Conservation (phyloP, 2,113 vertebrate species). For the Dasyprocta punctata region DNA sequence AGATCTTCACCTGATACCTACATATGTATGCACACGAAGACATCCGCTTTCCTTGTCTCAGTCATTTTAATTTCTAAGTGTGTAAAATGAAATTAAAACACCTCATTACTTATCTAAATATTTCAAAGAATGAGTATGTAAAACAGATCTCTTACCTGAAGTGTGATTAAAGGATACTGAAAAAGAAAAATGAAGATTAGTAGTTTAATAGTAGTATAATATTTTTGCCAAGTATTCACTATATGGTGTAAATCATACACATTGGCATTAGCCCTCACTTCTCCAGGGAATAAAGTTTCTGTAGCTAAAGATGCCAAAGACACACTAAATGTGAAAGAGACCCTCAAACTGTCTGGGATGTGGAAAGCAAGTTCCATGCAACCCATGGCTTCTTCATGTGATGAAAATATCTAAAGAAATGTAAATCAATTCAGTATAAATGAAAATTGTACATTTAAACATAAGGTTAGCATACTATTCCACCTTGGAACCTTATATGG, state of each 20-base stretch:
- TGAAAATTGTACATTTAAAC: neutral
- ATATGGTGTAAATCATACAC: neutral
- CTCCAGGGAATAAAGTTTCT: neutral
- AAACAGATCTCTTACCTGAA: conserved; percentile 74
- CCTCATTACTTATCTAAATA: neutral
- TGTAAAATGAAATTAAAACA: neutral
- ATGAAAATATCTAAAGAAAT: neutral
- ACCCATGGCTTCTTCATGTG: neutral
- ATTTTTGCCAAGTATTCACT: neutral
- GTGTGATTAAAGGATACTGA: conserved; percentile 73
- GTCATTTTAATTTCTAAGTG: conserved; percentile 22
- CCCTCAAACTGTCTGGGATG: neutral
- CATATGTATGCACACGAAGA: neutral
- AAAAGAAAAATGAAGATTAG: conserved; percentile 37
- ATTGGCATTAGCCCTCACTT: neutral
- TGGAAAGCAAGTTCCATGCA: neutral
- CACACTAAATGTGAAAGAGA: neutral
- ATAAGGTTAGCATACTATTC: neutral
- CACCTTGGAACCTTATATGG: neutral
- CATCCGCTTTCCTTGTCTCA: neutral
- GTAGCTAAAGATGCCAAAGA: neutral
- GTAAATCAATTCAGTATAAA: neutral
- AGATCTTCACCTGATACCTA: neutral
- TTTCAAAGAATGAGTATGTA: neutral
- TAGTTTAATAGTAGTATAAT: neutral